Evolutionary conservation across 2,113 vertebrate species (phyloP).

Genomic region (Menura novaehollandiae): DNA sequence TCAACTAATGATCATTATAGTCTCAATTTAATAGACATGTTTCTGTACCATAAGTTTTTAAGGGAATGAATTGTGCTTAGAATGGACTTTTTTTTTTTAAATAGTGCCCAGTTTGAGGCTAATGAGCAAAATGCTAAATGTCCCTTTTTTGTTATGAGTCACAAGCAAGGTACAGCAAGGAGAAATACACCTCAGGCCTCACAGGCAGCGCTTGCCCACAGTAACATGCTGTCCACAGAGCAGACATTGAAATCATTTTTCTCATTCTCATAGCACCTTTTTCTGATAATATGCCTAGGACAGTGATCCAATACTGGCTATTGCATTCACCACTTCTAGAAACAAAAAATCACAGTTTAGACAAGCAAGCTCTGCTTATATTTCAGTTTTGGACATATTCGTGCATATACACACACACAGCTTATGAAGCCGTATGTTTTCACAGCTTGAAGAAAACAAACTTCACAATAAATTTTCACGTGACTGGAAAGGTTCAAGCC

Average conservation of each 20-base stretch:
- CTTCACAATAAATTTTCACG: not conserved
- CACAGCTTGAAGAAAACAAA: not conserved
- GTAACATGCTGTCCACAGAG: accelerated
- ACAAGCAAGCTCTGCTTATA: not conserved
- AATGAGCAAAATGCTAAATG: not conserved
- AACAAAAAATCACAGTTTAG: not conserved
- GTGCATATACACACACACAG: not conserved
- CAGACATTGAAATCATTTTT: not conserved
- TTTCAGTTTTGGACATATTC: not conserved
- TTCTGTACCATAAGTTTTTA: not conserved
- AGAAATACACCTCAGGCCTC: not conserved
- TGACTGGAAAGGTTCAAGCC: not conserved
- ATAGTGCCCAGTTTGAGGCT: not conserved
- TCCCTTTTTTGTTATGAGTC: not conserved
- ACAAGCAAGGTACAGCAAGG: not conserved
- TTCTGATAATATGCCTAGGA: not conserved
- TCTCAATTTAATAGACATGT: not conserved
- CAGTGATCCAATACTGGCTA: not conserved
- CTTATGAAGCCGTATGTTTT: not conserved
- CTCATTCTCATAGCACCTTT: not conserved
- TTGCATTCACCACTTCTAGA: not conserved
- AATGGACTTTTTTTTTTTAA: not conserved
- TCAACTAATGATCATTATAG: not conserved
- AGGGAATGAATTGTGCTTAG: not conserved
- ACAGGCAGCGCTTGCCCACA: accelerated